Base-by-base conservation (phyloP, 2,888 invertebrate species). In the Heliconius ethilla region DNA sequence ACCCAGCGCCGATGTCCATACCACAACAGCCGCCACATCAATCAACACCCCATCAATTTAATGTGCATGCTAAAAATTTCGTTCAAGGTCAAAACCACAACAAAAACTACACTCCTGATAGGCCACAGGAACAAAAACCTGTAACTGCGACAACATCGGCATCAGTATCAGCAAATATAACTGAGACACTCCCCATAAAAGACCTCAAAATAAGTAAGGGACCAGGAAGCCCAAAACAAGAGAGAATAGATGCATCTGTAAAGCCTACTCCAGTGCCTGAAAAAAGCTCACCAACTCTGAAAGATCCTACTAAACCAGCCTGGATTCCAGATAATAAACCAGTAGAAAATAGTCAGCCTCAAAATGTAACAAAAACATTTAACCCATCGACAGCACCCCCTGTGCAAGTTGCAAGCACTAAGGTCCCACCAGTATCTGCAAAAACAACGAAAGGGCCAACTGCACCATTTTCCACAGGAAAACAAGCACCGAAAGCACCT, bases 61-160 rank as follows among this genome's bases (percentile, higher is more conserved):
- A 95, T 80, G 94, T 94, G 11, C 93, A 94, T 81, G 95, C 94
- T 2, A 95, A 92, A 83, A 95, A 94, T 85, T 95, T 93, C 86
- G 93, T 95, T 7, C 91, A 91, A 70, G 92, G 92, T 7, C 93
- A 93, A 75, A 88, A 88, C 79, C 91, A 91, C 72, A 87, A 83
- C 70, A 88, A 88, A 80, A 87, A 83, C 7, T 92, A 87, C 80
- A 82, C 86, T 2, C 78, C 82, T 59, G 85, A 85, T 15, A 92
- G 92, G 79, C 83, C 55, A 67, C 91, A 86, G n/a, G 92, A 92
- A 75, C 88, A 83, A 70, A 88, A 87, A 75, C 87, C 88, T 18
- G 86, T 86, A 18, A 85, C 88, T 18, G 85, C 85, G 0, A 84
- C 89, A 1, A 87, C 87, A 9, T 51, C 18, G 18, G 51, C 87